Evolutionary conservation across 2,888 invertebrate species (phyloP).

Genomic region (Zygothrica quintamaculata): DNA sequence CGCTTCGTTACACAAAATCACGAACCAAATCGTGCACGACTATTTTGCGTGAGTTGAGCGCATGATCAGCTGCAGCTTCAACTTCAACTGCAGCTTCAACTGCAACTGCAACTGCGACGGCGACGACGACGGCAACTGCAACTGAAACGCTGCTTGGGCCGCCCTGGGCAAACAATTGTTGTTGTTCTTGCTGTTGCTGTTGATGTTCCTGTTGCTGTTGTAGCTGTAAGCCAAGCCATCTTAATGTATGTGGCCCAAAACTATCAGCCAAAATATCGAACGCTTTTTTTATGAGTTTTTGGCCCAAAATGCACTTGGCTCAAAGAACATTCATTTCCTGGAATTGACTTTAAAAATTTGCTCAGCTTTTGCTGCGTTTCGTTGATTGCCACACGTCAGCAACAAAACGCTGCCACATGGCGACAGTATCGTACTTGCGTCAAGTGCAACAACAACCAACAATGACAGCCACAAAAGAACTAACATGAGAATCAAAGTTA

Average conservation of each 20-base stretch:
- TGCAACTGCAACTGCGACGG: not conserved
- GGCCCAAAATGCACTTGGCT: slow-evolving; percentile 17
- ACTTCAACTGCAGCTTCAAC: slow-evolving; percentile 18
- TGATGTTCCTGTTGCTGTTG: slow-evolving; percentile 12
- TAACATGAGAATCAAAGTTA: slow-evolving; percentile 42
- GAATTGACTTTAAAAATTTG: slow-evolving; percentile 27
- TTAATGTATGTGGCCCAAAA: slow-evolving; percentile 14
- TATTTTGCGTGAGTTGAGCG: slow-evolving; percentile 84
- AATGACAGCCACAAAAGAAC: slow-evolving; percentile 6
- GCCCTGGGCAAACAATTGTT: slow-evolving; percentile 29
- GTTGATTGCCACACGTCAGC: slow-evolving; percentile 56
- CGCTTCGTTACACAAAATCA: slow-evolving; percentile 84
- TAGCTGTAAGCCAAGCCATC: slow-evolving; percentile 25
- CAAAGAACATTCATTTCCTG: slow-evolving; percentile 16
- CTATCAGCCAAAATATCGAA: slow-evolving; percentile 21
- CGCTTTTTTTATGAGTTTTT: slow-evolving; percentile 32
- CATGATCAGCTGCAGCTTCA: slow-evolving; percentile 81
- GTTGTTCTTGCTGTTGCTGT: slow-evolving; percentile 1
- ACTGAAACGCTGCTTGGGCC: slow-evolving; percentile 9
- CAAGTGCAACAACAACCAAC: slow-evolving; percentile 14
- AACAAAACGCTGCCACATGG: slow-evolving; percentile 4
- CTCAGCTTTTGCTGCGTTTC: not conserved
- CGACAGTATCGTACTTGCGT: not conserved
- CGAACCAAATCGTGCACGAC: slow-evolving; percentile 85
- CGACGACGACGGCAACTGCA: slow-evolving; percentile 7